Percentiles rank a stretch among this genome's conserved stretches.
Evolutionary conservation across 2,888 invertebrate genomes (phyloP).

Genomic region (Aquatica leii): DNA sequence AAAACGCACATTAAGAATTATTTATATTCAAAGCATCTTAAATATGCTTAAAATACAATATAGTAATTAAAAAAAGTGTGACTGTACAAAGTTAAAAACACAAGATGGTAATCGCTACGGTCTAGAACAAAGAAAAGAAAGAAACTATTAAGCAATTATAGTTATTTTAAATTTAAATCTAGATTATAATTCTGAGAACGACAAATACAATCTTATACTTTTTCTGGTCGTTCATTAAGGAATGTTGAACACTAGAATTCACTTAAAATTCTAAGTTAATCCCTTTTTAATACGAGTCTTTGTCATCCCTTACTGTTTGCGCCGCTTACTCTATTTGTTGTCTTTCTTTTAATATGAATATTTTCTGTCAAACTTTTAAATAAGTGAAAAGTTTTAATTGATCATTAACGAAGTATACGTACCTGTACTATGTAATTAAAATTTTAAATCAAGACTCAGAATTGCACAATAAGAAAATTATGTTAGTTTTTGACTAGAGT

Average conservation of each 20-base stretch:
- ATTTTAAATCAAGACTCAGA: slow-evolving; percentile 11
- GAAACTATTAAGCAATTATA: slow-evolving; percentile 33
- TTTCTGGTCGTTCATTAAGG: slow-evolving; percentile 46
- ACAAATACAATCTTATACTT: slow-evolving; percentile 47
- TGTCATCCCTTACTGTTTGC: slow-evolving; percentile 46
- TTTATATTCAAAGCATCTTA: too few relatives aligned
- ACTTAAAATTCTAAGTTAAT: slow-evolving; percentile 56
- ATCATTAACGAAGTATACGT: slow-evolving; percentile 25
- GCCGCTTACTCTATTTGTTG: slow-evolving; percentile 28
- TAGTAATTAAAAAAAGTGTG: too few relatives aligned
- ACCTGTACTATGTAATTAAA: slow-evolving; percentile 1
- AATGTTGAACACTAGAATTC: slow-evolving; percentile 55
- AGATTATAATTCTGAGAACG: slow-evolving; percentile 48
- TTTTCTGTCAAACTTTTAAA: slow-evolving; percentile 21
- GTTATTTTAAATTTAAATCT: slow-evolving; percentile 49
- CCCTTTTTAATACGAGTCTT: slow-evolving; percentile 54
- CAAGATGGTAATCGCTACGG: too few relatives aligned
- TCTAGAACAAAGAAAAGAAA: not conserved
- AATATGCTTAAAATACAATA: too few relatives aligned
- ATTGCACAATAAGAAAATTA: slow-evolving; percentile 5
- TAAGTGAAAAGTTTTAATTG: slow-evolving; percentile 32
- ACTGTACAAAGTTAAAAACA: too few relatives aligned
- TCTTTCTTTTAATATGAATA: slow-evolving; percentile 30
- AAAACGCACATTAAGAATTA: too few relatives aligned
- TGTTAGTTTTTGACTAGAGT: slow-evolving; percentile 9